Evolutionary conservation across 2,888 invertebrate species (phyloP).

Genomic region (Pseudanteris insignis): DNA sequence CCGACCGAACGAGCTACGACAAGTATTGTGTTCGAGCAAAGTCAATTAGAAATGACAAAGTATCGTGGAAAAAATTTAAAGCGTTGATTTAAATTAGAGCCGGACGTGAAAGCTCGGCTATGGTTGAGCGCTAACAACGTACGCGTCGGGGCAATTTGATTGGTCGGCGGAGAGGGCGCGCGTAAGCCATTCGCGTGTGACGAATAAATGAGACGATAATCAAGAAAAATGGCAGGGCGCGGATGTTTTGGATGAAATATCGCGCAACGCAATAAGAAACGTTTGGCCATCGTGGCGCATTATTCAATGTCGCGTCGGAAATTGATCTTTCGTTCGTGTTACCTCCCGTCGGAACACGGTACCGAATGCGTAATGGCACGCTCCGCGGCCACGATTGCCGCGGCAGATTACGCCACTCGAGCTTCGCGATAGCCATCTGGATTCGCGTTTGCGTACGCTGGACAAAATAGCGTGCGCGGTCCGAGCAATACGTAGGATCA

Average conservation of each 20-base stretch:
- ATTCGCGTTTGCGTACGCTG: conserved; percentile 59
- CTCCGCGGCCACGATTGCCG: conserved; percentile 55
- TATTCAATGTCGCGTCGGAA: conserved; percentile 42
- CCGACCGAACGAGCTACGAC: too few species aligned
- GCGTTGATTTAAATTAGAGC: too few species aligned
- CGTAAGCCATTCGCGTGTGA: conserved; percentile 2
- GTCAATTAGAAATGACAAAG: background rate
- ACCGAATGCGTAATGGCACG: conserved; percentile 59
- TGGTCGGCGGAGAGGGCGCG: conserved; percentile 1
- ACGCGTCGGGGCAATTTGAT: conserved; percentile 20
- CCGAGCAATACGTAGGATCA: conserved; percentile 55
- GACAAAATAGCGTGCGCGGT: conserved; percentile 50
- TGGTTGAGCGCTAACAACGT: too few species aligned
- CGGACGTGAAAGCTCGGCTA: too few species aligned
- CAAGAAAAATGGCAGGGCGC: conserved; percentile 3
- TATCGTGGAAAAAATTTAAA: too few species aligned
- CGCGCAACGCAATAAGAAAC: conserved; percentile 26
- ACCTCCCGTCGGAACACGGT: conserved; percentile 43
- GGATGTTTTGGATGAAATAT: conserved; percentile 22
- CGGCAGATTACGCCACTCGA: conserved; percentile 57
- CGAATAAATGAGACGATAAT: conserved; percentile 24
- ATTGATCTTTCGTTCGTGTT: conserved; percentile 42
- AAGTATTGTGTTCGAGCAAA: background rate
- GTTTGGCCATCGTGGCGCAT: conserved; percentile 24
- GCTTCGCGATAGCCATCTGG: conserved; percentile 60